Conservation (phyloP, 2,797 vertebrate genomes). For the Acanthiza pusilla region DNA sequence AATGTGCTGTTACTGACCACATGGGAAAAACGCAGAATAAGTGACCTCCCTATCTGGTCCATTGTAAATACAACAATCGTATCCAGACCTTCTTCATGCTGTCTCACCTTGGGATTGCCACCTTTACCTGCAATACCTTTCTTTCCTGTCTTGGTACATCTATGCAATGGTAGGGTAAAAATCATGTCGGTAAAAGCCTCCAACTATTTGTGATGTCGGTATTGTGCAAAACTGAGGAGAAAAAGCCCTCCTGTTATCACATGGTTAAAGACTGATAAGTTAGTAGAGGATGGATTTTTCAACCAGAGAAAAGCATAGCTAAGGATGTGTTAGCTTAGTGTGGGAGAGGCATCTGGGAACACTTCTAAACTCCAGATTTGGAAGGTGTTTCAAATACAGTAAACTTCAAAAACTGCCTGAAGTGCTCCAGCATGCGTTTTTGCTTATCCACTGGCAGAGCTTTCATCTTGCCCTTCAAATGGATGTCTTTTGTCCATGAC, state of each 20-base stretch:
- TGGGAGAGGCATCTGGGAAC: not conserved
- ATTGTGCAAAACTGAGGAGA: not conserved
- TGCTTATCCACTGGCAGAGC: not conserved
- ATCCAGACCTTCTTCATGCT: not conserved
- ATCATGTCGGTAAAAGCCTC: not conserved
- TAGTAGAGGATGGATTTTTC: not conserved
- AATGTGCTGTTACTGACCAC: fast-evolving
- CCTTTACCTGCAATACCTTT: not conserved
- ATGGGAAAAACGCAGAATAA: not conserved
- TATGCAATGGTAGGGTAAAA: not conserved
- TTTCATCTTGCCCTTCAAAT: not conserved
- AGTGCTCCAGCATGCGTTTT: not conserved
- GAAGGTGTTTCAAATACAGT: not conserved
- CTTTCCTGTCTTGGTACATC: not conserved
- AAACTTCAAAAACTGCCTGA: not conserved
- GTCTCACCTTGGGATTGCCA: not conserved
- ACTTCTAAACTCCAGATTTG: not conserved
- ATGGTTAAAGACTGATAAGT: not conserved
- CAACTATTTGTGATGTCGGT: not conserved
- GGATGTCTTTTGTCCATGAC: not conserved
- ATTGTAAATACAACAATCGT: not conserved
- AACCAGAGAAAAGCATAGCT: not conserved
- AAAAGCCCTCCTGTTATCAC: not conserved
- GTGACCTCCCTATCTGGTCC: not conserved
- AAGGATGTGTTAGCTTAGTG: not conserved